Conservation (phyloP, 2,113 vertebrate genomes). For the Andinoacara biseriatus region DNA sequence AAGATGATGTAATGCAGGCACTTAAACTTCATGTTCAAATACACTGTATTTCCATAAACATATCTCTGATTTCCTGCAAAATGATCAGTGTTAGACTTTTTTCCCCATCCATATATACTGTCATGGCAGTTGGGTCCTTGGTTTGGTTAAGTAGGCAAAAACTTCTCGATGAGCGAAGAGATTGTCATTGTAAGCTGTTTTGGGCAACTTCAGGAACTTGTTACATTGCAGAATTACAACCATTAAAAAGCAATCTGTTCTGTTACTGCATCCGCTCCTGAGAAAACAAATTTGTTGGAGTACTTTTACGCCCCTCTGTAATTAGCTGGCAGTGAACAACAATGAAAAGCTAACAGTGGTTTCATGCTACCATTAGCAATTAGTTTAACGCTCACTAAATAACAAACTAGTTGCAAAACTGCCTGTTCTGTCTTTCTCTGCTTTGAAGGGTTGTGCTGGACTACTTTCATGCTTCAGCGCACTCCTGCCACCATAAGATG, state of each 20-base stretch:
- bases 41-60: not conserved
- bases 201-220: not conserved
- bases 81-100: not conserved
- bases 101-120: not conserved
- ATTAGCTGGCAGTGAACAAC: not conserved
- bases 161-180: not conserved
- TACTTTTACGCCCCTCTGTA: not conserved
- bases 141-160: not conserved
- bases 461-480: too few relatives aligned
- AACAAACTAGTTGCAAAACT: not conserved
- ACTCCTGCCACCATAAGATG: constrained; percentile 19
- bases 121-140: not conserved
- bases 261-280: not conserved
- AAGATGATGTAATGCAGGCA: fast-evolving
- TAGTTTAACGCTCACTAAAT: not conserved
- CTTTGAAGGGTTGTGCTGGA: too few relatives aligned
- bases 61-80: not conserved
- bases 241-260: not conserved
- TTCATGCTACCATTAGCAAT: not conserved
- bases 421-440: not conserved
- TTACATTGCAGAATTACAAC: not conserved
- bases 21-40: not conserved
- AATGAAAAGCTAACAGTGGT: not conserved
- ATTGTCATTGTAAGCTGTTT: not conserved
- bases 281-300: not conserved